Conservation (phyloP, 2,797 vertebrate species). For the Eulemur coronatus region DNA sequence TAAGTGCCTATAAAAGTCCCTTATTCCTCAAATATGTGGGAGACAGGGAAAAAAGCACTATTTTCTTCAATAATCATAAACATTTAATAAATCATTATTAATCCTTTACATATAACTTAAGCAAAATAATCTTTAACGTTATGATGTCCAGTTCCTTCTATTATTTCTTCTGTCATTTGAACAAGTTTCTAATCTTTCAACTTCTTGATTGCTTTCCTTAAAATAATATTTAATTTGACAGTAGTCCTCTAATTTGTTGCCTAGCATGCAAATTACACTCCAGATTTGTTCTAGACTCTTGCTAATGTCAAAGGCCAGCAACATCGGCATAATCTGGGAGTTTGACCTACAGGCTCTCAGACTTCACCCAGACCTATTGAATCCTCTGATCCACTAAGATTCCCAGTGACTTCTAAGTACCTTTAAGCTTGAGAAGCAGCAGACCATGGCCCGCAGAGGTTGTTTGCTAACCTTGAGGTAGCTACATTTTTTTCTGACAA, state of each 20-base stretch:
- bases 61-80: not conserved
- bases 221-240: not conserved
- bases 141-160: not conserved
- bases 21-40: not conserved
- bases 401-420: fast-evolving
- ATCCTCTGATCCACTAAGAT: not conserved
- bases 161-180: not conserved
- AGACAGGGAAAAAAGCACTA: not conserved
- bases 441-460: too few species aligned
- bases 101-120: not conserved
- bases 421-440: fast-evolving
- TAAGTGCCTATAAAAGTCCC: not conserved
- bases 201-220: not conserved
- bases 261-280: not conserved
- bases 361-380: fast-evolving
- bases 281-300: not conserved
- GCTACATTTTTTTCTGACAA: not conserved
- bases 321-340: fast-evolving
- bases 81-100: not conserved
- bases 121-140: not conserved
- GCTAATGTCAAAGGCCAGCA: fast-evolving
- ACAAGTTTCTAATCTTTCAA: not conserved
- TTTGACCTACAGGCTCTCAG: fast-evolving
- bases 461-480: not conserved
- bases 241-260: not conserved